phyloP scores from a whole-genome alignment of 2,113 vertebrate genomes.

The Oryzias melastigma region DNA sequence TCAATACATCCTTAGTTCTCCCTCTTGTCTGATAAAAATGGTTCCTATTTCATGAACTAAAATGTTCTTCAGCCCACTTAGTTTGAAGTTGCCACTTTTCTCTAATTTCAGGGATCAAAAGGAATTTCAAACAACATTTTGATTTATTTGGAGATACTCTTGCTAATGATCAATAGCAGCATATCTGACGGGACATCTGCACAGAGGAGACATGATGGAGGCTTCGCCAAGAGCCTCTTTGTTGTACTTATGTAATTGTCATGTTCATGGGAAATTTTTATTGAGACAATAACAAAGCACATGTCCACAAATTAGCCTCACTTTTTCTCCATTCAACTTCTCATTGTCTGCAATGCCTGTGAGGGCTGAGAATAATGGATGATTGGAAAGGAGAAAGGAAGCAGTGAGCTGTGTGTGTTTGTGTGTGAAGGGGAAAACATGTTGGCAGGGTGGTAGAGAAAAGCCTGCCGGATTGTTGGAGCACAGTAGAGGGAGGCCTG shows the following conservation, averaged over 20 bases:
- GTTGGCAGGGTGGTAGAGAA: conserved; percentile 70
- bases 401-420: conserved; percentile 34
- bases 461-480: conserved; percentile 72
- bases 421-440: conserved; percentile 35
- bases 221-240: conserved; percentile 60
- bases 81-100: conserved; percentile 26
- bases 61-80: conserved; percentile 3
- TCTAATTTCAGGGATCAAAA: conserved; percentile 31
- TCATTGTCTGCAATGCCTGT: conserved; percentile 67
- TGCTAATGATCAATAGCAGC: conserved; percentile 50
- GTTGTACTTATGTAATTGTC: conserved; percentile 70
- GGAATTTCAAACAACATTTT: conserved; percentile 33
- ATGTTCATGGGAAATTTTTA: conserved; percentile 67
- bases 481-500: conserved; percentile 63
- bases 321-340: conserved; percentile 61
- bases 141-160: conserved; percentile 35
- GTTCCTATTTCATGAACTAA: not conserved
- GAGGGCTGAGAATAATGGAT: conserved; percentile 68
- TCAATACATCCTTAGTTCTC: no score
- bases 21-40: no score
- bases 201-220: conserved; percentile 43
- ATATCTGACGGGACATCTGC: conserved; percentile 54
- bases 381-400: conserved; percentile 64
- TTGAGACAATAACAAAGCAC: conserved; percentile 73
- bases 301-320: conserved; percentile 72